Base-by-base conservation (phyloP, 2,797 vertebrate genomes). In the Pygocentrus nattereri region DNA sequence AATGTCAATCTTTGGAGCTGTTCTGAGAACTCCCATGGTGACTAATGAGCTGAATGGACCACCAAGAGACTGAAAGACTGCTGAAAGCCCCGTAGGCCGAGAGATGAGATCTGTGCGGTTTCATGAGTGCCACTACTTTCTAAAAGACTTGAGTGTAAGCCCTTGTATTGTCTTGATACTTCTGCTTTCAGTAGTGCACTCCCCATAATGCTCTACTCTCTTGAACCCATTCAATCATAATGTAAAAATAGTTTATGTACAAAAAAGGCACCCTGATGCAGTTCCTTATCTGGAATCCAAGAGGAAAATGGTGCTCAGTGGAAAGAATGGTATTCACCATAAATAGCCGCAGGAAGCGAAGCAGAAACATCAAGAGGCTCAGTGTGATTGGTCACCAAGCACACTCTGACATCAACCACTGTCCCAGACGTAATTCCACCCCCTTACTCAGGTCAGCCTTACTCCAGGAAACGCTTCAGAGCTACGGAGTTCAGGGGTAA, bases 271-370 rank as follows among this genome's bases (percentile, higher is more conserved):
- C 50, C n/a, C 62, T 69, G 62, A 62, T 58, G 69, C 16, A 49
- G 61, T 74, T 68, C 62, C 59, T 68, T 83, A 81, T 85, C 56
- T 74, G 85, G 77, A 82, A 62, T 64, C 80, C 21, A 30, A 82
- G 65, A 79, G 52, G 59, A 74, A 83, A 84, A 81, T 67, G 82
- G 82, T 79, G 79, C 82, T 75, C 25, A 44, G 72, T 70, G 84
- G 81, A 78, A 83, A 83, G 70, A 83, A 83, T 83, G 70, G 62
- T 16, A 41, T 65, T 61, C 16, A 19, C 81, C 81, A 81, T 78
- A 84, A 85, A 87, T 83, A 83, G 73, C 50, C 67, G 50, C 81
- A 76, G 76, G 81, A 87, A 85, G 74, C 68, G 69, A 71, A 75
- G 65, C 34, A 65, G 72, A 71, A 79, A 67, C 61, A 54, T 65